Base-by-base conservation (phyloP, 2,888 invertebrate genomes). In the Anoncus sp. region DNA sequence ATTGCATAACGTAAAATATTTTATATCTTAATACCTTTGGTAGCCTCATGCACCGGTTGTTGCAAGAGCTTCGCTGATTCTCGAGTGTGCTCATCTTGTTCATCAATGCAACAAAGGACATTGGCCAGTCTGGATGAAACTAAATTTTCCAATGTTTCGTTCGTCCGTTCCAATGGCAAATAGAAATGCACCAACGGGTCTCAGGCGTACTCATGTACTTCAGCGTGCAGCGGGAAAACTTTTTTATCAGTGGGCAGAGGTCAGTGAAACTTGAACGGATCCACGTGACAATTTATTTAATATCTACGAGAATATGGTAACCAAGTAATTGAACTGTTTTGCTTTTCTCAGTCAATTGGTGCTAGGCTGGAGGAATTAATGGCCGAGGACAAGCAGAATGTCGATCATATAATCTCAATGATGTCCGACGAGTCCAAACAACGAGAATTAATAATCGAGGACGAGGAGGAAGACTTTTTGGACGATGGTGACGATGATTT, bases 61-160 rank as follows among this genome's bases (percentile, higher is more conserved):
- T 0, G 95, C 98, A 0, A 93, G 99, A 88, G 99, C 99, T 3
- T 96, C 97, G 0, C 94, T 99, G 67, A 92, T 99, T 7, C 91
- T 99, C 77, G 99, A 99, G 91, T 99, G 99, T 90, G 96, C 98
- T 0, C 96, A 98, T 90, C 96, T 99, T 85, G 99, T 99, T 1
- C 98, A 99, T 89, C 95, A 97, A 82, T 99, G 99, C 91, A 99
- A 99, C 91, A 97, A 97, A 89, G 99, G 99, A 0, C 98, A 98
- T 85, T 99, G 99, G 99, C 99, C 99, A 0, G 95, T 96, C 70
- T 99, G 99, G 99, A 97, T 99, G 94, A 98, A 98, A 91, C 94
- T 97, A 9, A 97, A 96, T 87, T 93, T 95, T 79, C 94, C 96
- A 7, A 94, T 96, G 87, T 96, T 95, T 88, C 93, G 96, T 55